Evolutionary conservation across 2,113 vertebrate species (phyloP).

Genomic region (Phasianus colchicus): DNA sequence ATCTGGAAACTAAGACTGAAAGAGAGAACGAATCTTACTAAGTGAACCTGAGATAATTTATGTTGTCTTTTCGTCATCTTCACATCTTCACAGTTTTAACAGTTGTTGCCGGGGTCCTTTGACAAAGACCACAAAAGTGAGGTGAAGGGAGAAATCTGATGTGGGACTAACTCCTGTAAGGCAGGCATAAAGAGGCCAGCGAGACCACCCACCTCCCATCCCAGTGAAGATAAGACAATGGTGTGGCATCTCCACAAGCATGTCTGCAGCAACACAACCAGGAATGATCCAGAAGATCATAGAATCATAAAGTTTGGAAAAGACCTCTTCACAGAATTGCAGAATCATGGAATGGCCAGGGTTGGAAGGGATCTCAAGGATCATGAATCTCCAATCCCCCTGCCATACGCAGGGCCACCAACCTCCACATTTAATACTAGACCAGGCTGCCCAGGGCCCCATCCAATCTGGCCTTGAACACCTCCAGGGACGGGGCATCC

Average conservation of each 20-base stretch:
- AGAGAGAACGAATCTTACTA: neutral
- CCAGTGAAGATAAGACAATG: neutral
- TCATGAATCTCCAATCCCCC: no score
- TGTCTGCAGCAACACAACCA: neutral
- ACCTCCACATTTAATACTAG: no score
- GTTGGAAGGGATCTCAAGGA: no score
- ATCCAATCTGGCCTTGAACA: no score
- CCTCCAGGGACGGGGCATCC: no score
- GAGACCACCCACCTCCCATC: neutral
- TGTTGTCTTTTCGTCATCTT: neutral
- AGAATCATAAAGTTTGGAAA: no score
- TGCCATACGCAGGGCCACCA: no score
- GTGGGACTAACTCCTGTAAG: neutral
- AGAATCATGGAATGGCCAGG: no score
- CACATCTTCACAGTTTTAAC: neutral
- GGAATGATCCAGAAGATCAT: neutral
- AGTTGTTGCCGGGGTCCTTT: neutral
- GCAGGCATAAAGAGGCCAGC: neutral
- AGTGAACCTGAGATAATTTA: neutral
- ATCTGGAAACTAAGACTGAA: neutral
- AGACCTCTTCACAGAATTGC: no score
- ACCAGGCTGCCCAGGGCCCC: no score
- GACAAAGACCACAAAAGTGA: neutral
- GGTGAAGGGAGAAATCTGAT: neutral
- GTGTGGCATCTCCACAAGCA: accelerated